These are phyloP conservation scores for Caenorhabditis tropicalis DNA, from an alignment of 1,140 invertebrate genomes.

Conservation along the genomic window DNA sequence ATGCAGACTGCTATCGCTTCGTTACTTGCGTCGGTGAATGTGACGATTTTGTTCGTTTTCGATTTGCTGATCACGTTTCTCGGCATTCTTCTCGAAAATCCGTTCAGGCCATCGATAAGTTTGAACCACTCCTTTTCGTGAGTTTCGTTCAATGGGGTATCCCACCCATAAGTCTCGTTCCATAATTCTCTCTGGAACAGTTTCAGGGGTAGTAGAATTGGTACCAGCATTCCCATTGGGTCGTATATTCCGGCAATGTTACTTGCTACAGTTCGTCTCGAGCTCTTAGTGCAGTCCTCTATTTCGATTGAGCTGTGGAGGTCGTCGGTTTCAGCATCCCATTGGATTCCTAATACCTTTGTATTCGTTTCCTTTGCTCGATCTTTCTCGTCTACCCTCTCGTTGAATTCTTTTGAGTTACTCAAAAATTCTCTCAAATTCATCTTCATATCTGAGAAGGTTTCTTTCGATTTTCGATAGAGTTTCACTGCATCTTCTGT, in stretches of 20 bases:
- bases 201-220: background rate
- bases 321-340: background rate
- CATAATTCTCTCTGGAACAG: slow-evolving; percentile 10
- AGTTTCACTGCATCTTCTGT: background rate
- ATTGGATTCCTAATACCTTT: background rate
- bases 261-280: background rate
- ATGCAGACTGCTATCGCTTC: background rate
- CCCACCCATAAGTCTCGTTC: background rate
- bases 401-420: background rate
- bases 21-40: slow-evolving; percentile 49
- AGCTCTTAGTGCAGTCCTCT: background rate
- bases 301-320: background rate
- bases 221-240: background rate
- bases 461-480: background rate
- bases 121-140: background rate
- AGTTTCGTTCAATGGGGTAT: background rate
- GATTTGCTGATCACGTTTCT: background rate
- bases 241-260: background rate
- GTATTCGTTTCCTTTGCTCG: background rate
- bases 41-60: background rate
- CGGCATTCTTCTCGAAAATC: background rate
- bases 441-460: slow-evolving; percentile 47
- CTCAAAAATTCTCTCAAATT: slow-evolving; percentile 49
- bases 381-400: background rate
- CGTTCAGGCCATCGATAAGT: background rate